Evolutionary conservation across 2,888 invertebrate genomes (phyloP).

Genomic region (Tenthredo mesomela): DNA sequence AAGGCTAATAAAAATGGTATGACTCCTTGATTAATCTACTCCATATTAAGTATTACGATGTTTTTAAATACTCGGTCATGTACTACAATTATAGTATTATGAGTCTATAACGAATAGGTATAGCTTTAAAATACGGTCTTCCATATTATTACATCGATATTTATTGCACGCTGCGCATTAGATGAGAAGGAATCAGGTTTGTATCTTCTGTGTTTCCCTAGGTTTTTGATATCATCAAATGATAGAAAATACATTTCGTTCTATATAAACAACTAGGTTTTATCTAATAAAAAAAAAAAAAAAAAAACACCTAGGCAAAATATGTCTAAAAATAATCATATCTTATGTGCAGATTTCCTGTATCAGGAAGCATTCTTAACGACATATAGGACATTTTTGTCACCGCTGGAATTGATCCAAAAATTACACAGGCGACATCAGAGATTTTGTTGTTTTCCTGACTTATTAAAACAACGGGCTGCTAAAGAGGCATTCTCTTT

Average conservation of each 20-base stretch:
- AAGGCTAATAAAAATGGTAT: constrained; percentile 93
- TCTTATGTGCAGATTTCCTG: constrained; percentile 86
- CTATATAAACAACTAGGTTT: background rate
- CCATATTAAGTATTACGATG: background rate
- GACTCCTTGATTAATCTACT: constrained; percentile 57
- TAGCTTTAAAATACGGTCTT: background rate
- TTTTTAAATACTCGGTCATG: background rate
- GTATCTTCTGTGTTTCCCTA: constrained; percentile 60
- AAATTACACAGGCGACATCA: constrained; percentile 91
- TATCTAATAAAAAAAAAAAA: background rate
- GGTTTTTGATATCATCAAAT: constrained; percentile 34
- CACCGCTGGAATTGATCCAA: constrained; percentile 91
- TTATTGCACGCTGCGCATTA: constrained; percentile 67
- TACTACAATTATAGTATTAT: background rate
- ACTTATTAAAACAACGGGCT: constrained; percentile 86
- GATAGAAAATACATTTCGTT: constrained; percentile 32
- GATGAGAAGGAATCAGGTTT: constrained; percentile 79
- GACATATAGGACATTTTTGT: constrained; percentile 97
- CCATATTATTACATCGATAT: constrained; percentile 57
- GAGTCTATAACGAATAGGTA: background rate
- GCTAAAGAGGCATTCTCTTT: constrained; percentile 94
- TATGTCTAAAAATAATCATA: constrained; percentile 28
- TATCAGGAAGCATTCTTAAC: constrained; percentile 99
- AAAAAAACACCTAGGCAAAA: background rate
- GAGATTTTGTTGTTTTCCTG: constrained; percentile 86